These are phyloP conservation scores for Griposia aprilina DNA, from an alignment of 2,888 invertebrate species.

Conservation along the genomic window DNA sequence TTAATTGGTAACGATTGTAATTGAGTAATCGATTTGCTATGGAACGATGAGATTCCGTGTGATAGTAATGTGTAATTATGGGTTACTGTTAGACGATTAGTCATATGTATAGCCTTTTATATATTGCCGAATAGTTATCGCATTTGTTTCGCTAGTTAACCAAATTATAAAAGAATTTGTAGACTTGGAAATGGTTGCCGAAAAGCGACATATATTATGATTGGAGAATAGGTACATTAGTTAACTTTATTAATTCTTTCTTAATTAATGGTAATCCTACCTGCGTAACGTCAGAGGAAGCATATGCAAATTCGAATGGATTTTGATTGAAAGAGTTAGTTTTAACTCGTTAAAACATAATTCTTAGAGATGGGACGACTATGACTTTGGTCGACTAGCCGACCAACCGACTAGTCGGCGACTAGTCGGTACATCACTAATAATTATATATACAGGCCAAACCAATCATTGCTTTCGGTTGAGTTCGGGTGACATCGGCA, in stretches of 20 bases:
- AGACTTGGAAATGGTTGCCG: constrained; percentile 5
- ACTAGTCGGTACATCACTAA: too few species aligned
- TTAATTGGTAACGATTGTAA: constrained; percentile 38
- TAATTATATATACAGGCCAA: too few species aligned
- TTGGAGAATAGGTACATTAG: background rate
- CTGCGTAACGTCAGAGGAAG: background rate
- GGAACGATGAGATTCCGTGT: constrained; percentile 39
- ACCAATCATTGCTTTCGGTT: too few species aligned
- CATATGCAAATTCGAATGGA: background rate
- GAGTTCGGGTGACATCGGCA: too few species aligned
- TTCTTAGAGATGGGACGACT: too few species aligned
- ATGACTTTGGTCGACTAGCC: too few species aligned
- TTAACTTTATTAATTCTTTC: background rate
- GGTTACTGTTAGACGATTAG: constrained; percentile 49
- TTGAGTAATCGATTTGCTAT: constrained; percentile 48
- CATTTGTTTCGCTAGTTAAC: constrained; percentile 25
- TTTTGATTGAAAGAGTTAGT: background rate
- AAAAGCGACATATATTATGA: constrained; percentile 11
- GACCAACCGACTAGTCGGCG: too few species aligned
- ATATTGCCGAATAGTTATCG: constrained; percentile 23
- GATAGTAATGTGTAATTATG: constrained; percentile 46
- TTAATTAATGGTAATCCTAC: background rate
- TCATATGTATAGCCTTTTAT: constrained; percentile 28
- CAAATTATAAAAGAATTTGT: constrained; percentile 14
- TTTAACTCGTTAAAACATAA: background rate